A percentile compares a stretch with the other conserved stretches of the same genome.
Evolutionary conservation across 2,113 vertebrate genomes (phyloP).

Genomic region (mouse (Mus musculus)): GRCm39 chr9:100317001-100317500

Average conservation of each 20-base stretch:
- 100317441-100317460: slow-evolving; percentile 33
- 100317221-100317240: neutral
- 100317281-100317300: neutral
- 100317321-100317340: neutral
- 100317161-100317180: neutral
- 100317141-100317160: neutral
- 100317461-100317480: slow-evolving; percentile 48
- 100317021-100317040: slow-evolving; percentile 25
- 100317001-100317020: slow-evolving; percentile 10
- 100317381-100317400: neutral
- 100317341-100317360: slow-evolving; percentile 13
- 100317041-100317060: neutral
- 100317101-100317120: neutral
- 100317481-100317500: slow-evolving; percentile 52
- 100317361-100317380: neutral
- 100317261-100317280: neutral
- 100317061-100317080: slow-evolving; percentile 7
- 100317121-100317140: neutral
- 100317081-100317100: slow-evolving; percentile 42
- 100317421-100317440: slow-evolving; percentile 28
- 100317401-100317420: neutral
- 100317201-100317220: slow-evolving; percentile 44
- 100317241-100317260: neutral
- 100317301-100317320: neutral
- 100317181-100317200: slow-evolving; percentile 62